These are phyloP conservation scores for Hemibagrus guttatus DNA, from an alignment of 2,797 vertebrate genomes.

Conservation along the genomic window DNA sequence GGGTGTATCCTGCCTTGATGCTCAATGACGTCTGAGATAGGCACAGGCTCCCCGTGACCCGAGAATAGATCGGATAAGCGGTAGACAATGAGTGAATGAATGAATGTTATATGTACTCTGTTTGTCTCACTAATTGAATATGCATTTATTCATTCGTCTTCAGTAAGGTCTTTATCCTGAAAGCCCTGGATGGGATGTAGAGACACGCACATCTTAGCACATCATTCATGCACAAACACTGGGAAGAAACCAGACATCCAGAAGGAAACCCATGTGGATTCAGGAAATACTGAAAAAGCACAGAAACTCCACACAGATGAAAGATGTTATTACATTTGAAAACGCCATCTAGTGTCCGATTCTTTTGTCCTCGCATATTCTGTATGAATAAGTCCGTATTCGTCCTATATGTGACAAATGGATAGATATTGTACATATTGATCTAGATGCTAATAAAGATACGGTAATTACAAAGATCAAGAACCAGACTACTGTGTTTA, in stretches of 20 bases:
- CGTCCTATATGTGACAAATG: background rate
- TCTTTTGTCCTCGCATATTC: background rate
- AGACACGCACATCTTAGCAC: background rate
- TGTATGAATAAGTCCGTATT: background rate
- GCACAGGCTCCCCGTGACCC: too few relatives aligned
- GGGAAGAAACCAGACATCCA: background rate
- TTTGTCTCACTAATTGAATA: background rate
- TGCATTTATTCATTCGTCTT: background rate
- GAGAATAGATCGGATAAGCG: too few relatives aligned
- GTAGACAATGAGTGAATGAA: too few relatives aligned
- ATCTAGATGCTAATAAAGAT: background rate
- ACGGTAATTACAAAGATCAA: background rate
- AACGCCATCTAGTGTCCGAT: slow-evolving; percentile 9
- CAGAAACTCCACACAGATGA: background rate
- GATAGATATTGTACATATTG: background rate
- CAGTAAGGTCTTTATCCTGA: background rate
- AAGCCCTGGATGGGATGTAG: background rate
- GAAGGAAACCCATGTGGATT: background rate
- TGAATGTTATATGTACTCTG: too few relatives aligned
- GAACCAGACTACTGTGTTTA: background rate
- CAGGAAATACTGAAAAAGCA: background rate
- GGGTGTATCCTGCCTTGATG: too few relatives aligned
- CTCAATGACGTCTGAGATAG: too few relatives aligned
- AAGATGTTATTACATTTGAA: background rate
- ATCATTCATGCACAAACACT: background rate